Base-by-base conservation (phyloP, 2,888 invertebrate species). In the Latrodectus elegans region DNA sequence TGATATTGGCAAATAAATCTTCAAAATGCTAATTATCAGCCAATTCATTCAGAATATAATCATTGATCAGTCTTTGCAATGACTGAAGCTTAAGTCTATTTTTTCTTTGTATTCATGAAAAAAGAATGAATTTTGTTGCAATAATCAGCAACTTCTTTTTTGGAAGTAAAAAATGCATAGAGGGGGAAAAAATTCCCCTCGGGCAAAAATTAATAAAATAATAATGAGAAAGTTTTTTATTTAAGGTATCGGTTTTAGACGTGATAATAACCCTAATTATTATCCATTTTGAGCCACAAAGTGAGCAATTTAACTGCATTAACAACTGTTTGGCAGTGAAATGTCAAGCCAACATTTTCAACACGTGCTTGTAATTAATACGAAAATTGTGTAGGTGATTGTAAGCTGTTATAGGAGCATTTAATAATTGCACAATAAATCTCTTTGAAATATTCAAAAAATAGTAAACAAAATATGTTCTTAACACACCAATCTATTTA, bases 251-350 rank as follows among this genome's bases (percentile, higher is more conserved):
- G 51, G 70, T 85, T 85, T 80, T 26, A 64, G 85, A 85, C 79
- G 79, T 80, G 85, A 79, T 85, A 85, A 85, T 85, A 26, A 49
- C 14, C 74, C 52, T 79, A 85, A 85, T 85, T 85, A 80, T 65
- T 22, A 14, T 17, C 26, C 68, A 53, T 38, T 38, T 6, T 38
- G 49, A 70, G 64, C 22, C 26, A n/a, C 75, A 75, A 80, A 85
- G 74, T 80, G 80, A 79, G 74, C 74, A 80, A 75, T 85, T 85
- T 64, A 26, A 26, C 26, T 22, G 55, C 53, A 74, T 51, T 64
- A 80, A 72, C 71, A 78, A 80, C 64, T 67, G 52, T 80, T 60
- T n/a, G 12, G n/a, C 10, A 10, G 60, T 15, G 60, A 11, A 60
- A 60, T 60, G 12, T n/a, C 12, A n/a, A 60, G 60, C 60, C 12